phyloP scores from a whole-genome alignment of 1,140 invertebrate species.

The Brachionus angularis region DNA sequence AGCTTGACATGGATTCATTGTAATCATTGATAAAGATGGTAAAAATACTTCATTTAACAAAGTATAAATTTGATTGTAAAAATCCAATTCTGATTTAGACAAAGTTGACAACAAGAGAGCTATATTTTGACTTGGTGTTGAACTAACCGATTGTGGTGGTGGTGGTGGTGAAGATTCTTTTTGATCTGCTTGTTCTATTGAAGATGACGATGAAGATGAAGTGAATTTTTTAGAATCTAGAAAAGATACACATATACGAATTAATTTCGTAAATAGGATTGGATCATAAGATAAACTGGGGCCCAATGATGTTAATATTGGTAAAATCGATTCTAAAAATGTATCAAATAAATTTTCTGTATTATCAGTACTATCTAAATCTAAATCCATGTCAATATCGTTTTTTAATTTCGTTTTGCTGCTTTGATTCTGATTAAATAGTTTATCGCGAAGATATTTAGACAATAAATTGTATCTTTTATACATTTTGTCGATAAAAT shows the following conservation, averaged over 20 bases:
- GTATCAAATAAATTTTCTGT: background rate
- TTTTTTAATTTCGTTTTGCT: too few relatives aligned
- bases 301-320: conserved; percentile 1
- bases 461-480: conserved; percentile 63
- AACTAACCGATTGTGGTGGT: background rate
- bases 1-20: conserved; percentile 87
- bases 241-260: conserved; percentile 39
- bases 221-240: conserved; percentile 28
- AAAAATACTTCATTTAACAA: conserved; percentile 79
- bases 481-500: conserved; percentile 81
- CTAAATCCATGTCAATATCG: too few relatives aligned
- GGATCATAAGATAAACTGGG: conserved; percentile 32
- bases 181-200: background rate
- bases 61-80: conserved; percentile 44
- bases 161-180: conserved; percentile 9
- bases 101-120: background rate
- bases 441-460: conserved; percentile 29
- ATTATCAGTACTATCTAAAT: background rate
- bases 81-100: background rate
- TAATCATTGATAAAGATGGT: conserved; percentile 81
- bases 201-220: background rate
- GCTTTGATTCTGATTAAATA: background rate
- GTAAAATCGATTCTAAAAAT: conserved; percentile 2
- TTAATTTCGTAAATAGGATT: conserved; percentile 44
- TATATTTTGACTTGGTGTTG: conserved; percentile 13